phyloP scores from a whole-genome alignment of 2,113 vertebrate genomes.

The Xenopus laevis region DNA sequence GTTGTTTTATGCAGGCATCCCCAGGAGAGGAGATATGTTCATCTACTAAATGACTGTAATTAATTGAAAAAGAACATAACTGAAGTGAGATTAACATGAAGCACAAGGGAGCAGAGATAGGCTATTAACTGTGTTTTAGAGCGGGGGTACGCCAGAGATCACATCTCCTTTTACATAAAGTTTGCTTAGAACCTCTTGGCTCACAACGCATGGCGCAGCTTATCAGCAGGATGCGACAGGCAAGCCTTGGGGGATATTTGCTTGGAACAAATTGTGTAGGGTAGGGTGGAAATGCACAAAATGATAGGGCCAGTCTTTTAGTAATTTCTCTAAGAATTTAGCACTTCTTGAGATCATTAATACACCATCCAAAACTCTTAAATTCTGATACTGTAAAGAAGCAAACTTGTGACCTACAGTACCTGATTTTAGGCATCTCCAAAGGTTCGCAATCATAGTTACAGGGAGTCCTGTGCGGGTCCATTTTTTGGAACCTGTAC shows the following conservation, averaged over 20 bases:
- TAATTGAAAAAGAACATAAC: constrained; percentile 45
- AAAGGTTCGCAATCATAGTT: no score
- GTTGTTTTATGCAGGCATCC: constrained; percentile 17
- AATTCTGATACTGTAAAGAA: no score
- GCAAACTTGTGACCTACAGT: no score
- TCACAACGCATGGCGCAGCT: not conserved
- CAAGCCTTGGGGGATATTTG: not conserved
- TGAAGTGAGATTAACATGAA: constrained; percentile 35
- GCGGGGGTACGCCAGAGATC: not conserved
- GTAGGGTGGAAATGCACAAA: no score
- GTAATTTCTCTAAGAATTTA: no score
- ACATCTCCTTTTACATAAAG: constrained; percentile 30
- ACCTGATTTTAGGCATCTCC: no score
- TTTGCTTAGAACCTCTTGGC: constrained; percentile 22
- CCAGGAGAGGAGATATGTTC: constrained; percentile 33
- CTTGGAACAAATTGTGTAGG: constrained; percentile 1
- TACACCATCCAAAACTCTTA: no score
- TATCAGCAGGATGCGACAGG: not conserved
- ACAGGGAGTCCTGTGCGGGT: no score
- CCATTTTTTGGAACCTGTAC: no score
- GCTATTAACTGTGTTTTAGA: constrained; percentile 29
- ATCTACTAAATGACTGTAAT: constrained; percentile 44
- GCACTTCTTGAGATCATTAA: no score
- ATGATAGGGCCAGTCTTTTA: not conserved
- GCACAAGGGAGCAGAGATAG: constrained; percentile 32